Percentiles rank a stretch among this genome's conserved stretches.
phyloP scores from a whole-genome alignment of 1,140 invertebrate genomes.

The Anastrepha obliqua region DNA sequence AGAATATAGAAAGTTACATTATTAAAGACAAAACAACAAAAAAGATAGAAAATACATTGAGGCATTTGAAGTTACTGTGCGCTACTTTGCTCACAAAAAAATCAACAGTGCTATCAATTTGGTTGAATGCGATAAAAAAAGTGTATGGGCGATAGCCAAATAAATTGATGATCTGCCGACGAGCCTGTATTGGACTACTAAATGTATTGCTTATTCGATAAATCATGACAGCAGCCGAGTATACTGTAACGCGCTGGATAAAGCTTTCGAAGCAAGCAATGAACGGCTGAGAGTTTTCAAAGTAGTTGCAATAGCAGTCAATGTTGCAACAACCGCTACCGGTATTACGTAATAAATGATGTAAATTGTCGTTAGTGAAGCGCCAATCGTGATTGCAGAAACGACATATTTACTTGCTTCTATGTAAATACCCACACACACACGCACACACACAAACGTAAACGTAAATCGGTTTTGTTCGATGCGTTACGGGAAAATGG shows the following conservation, averaged over 20 bases:
- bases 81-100: too few species aligned
- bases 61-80: too few species aligned
- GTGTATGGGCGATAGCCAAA: conserved; percentile 2
- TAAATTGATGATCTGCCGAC: conserved; percentile 2
- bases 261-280: not conserved
- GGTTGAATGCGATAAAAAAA: too few species aligned
- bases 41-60: too few species aligned
- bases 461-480: not conserved
- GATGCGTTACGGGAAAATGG: not conserved
- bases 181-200: not conserved
- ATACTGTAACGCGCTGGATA: conserved; percentile 12
- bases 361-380: conserved; percentile 32
- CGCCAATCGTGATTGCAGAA: not conserved
- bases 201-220: conserved; percentile 1
- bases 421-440: not conserved
- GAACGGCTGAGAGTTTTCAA: not conserved
- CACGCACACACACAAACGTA: not conserved
- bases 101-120: too few species aligned
- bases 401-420: too few species aligned
- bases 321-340: conserved; percentile 35
- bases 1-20: too few species aligned
- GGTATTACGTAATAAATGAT: conserved; percentile 53
- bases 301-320: conserved; percentile 24
- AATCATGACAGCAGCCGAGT: conserved; percentile 21
- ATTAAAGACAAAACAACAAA: too few species aligned